Conservation (phyloP, 2,888 invertebrate genomes). For the Drosophila ustulata region DNA sequence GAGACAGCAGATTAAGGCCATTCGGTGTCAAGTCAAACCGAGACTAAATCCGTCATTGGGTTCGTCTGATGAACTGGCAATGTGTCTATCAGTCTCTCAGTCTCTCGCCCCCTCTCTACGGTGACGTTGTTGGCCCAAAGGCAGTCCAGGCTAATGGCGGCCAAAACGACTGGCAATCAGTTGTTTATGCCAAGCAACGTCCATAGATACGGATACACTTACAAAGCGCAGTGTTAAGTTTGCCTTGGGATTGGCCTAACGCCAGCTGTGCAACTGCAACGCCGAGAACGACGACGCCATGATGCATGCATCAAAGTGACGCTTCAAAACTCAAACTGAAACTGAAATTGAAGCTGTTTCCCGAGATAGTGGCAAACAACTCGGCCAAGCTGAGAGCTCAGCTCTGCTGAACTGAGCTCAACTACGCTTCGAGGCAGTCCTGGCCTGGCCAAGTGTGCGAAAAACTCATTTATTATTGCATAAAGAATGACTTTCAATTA, state of each 20-base stretch:
- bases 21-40: conserved; percentile 70
- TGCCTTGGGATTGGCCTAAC: conserved; percentile 17
- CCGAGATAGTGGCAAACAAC: conserved; percentile 8
- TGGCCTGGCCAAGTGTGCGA: conserved; percentile 67
- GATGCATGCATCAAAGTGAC: conserved; percentile 75
- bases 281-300: not conserved
- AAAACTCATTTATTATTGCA: conserved; percentile 80
- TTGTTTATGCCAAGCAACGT: conserved; percentile 61
- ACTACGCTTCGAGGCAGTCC: conserved; percentile 1
- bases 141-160: conserved; percentile 65
- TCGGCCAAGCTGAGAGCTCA: not conserved
- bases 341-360: conserved; percentile 66
- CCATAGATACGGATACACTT: conserved; percentile 19
- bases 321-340: conserved; percentile 59
- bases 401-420: not conserved
- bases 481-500: conserved; percentile 81
- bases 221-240: conserved; percentile 12
- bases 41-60: conserved; percentile 72
- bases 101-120: conserved; percentile 3
- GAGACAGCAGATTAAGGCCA: conserved; percentile 42
- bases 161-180: conserved; percentile 77
- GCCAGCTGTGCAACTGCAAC: conserved; percentile 27
- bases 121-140: conserved; percentile 35
- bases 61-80: conserved; percentile 78
- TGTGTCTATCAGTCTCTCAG: conserved; percentile 69